Evolutionary conservation across 2,888 invertebrate genomes (phyloP).

Genomic region (Dioctria linearis): DNA sequence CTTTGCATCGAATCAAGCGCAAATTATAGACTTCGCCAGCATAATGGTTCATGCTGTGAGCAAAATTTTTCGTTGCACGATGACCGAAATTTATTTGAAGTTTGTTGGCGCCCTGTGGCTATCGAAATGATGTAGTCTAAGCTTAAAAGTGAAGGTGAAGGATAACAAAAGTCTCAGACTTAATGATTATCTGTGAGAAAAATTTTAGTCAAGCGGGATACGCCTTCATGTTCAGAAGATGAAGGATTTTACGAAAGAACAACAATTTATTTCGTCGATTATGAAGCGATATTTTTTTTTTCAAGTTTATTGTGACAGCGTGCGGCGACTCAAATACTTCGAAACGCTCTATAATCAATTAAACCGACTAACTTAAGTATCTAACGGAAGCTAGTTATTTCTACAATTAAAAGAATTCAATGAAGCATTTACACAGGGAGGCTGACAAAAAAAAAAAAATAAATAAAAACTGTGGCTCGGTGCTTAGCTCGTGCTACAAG

Average conservation of each 20-base stretch:
- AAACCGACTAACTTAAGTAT: background rate
- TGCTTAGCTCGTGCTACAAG: constrained; percentile 34
- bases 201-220: constrained; percentile 16
- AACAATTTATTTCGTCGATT: background rate
- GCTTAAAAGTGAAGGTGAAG: constrained; percentile 33
- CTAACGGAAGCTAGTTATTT: constrained; percentile 40
- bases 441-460: background rate
- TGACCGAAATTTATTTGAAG: constrained; percentile 28
- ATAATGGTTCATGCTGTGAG: constrained; percentile 45
- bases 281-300: background rate
- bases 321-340: background rate
- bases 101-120: constrained; percentile 42
- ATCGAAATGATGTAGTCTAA: background rate
- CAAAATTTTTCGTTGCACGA: constrained; percentile 8
- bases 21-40: constrained; percentile 37
- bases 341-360: background rate
- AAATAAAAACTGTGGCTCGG: constrained; percentile 3
- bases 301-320: too few relatives aligned
- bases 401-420: constrained; percentile 30
- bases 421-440: constrained; percentile 10
- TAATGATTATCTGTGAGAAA: constrained; percentile 47
- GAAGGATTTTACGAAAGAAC: background rate
- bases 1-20: constrained; percentile 46
- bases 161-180: constrained; percentile 41
- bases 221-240: constrained; percentile 2